These are phyloP conservation scores for Tetranychus truncatus DNA, from an alignment of 2,888 invertebrate genomes.

Conservation along the genomic window DNA sequence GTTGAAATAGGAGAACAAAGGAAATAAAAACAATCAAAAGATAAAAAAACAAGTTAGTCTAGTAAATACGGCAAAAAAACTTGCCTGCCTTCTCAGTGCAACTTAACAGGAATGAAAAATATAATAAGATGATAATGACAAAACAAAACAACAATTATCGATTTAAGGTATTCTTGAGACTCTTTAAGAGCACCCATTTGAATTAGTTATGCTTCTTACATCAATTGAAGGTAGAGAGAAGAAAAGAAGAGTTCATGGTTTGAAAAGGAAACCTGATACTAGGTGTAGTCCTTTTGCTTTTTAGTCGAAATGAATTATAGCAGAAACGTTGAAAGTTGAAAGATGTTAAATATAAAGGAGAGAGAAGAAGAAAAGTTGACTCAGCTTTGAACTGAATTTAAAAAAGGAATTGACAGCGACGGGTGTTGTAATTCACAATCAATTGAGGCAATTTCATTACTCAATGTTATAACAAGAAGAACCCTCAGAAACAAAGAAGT, in stretches of 20 bases:
- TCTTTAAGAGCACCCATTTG: neutral
- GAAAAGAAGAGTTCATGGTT: neutral
- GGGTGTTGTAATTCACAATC: too few species aligned
- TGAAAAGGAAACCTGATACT: neutral
- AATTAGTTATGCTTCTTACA: neutral
- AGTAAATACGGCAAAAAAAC: conserved; percentile 11
- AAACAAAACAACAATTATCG: neutral
- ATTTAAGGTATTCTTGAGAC: neutral
- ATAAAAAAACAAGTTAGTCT: neutral
- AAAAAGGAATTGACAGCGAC: too few species aligned
- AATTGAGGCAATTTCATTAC: too few species aligned
- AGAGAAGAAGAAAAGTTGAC: neutral
- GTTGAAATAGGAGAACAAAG: neutral
- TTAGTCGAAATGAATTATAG: neutral
- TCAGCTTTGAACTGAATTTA: too few species aligned
- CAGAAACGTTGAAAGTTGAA: neutral
- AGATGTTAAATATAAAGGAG: neutral
- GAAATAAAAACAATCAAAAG: neutral
- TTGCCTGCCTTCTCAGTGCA: neutral
- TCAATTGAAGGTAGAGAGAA: neutral
- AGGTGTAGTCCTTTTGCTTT: neutral
- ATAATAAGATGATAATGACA: too few species aligned
- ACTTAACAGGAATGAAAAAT: neutral
- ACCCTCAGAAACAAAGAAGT: too few species aligned
- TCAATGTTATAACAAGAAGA: too few species aligned